Conservation (phyloP, 1,140 invertebrate genomes). For the Acromyrmex charruanus region DNA sequence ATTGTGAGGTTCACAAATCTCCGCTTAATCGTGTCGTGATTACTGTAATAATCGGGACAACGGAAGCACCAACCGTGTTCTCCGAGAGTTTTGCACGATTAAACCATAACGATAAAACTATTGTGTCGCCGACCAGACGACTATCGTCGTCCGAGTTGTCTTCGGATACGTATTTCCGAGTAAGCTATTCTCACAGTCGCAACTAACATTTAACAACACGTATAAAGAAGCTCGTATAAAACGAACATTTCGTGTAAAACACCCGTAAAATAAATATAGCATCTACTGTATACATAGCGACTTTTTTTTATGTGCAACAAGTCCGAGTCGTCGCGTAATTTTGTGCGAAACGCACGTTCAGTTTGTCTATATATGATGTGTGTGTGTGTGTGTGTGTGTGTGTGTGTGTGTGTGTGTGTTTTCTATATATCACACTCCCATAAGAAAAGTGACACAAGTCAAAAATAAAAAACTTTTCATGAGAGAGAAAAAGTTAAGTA, state of each 20-base stretch:
- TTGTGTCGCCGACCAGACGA: background rate
- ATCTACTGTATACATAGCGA: too few species aligned
- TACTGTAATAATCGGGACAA: slow-evolving; percentile 19
- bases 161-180: slow-evolving; percentile 13
- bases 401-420: too few species aligned
- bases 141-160: background rate
- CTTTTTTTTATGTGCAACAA: slow-evolving; percentile 41
- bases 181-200: background rate
- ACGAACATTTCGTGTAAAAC: background rate
- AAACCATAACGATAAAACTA: slow-evolving; percentile 15
- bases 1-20: slow-evolving; percentile 63
- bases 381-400: too few species aligned
- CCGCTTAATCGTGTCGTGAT: slow-evolving; percentile 51
- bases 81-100: slow-evolving; percentile 27
- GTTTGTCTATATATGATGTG: background rate
- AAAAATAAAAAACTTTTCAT: too few species aligned
- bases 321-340: slow-evolving; percentile 18
- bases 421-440: too few species aligned
- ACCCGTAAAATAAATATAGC: slow-evolving; percentile 2
- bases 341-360: background rate
- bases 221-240: slow-evolving; percentile 50
- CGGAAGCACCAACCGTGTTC: background rate
- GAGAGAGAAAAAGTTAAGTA: too few species aligned
- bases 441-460: too few species aligned
- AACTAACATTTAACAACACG: slow-evolving; percentile 41